Percentiles rank a stretch among this genome's conserved stretches.
Evolutionary conservation across 2,113 vertebrate species (phyloP).

Genomic region (Reinhardtius hippoglossoides): DNA sequence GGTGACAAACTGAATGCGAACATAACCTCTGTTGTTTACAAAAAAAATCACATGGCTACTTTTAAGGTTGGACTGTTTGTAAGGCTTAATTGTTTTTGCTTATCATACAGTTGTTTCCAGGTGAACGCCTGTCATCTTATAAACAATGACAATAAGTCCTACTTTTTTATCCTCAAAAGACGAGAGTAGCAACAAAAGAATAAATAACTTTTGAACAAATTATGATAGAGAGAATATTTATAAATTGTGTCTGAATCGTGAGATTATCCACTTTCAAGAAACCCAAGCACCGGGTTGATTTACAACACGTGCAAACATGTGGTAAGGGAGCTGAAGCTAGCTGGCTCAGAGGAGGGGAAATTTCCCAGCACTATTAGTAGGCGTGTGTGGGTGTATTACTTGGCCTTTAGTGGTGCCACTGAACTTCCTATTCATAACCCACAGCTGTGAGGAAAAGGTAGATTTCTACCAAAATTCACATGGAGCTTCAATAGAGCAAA

Average conservation of each 20-base stretch:
- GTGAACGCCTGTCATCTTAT: too few relatives aligned
- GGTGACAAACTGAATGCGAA: too few relatives aligned
- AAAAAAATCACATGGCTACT: too few relatives aligned
- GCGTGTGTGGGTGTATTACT: background rate
- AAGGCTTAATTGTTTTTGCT: too few relatives aligned
- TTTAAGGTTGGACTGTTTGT: too few relatives aligned
- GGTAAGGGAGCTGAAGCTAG: background rate
- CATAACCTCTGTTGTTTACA: too few relatives aligned
- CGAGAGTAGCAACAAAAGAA: background rate
- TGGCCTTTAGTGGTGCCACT: background rate
- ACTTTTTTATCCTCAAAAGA: too few relatives aligned
- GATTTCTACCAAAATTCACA: too few relatives aligned
- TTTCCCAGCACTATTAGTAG: background rate
- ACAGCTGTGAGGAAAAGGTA: background rate
- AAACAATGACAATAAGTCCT: too few relatives aligned
- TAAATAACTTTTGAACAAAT: background rate
- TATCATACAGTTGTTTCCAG: too few relatives aligned
- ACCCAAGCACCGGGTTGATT: background rate
- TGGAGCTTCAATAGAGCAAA: too few relatives aligned
- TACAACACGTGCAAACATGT: background rate
- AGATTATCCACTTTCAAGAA: background rate
- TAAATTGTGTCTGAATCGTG: background rate
- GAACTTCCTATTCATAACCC: background rate
- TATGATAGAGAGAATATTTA: background rate
- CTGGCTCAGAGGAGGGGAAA: background rate